Evolutionary conservation across 2,113 vertebrate species (phyloP).

Genomic region (Megaceryle maxima): DNA sequence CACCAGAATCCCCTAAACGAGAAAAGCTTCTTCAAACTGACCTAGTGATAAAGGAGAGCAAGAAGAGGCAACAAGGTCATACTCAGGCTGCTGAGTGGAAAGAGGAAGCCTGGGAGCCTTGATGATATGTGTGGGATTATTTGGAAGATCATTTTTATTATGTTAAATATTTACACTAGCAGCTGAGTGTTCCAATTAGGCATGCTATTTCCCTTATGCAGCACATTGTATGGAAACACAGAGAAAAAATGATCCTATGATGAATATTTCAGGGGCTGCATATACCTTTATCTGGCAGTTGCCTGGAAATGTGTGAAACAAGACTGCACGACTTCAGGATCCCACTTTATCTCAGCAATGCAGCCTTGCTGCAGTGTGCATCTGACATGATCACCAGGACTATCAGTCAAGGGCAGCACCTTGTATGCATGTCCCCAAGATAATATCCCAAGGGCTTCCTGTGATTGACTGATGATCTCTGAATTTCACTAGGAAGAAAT

Average conservation of each 20-base stretch:
- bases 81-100: not conserved
- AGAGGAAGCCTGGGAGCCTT: not conserved
- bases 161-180: not conserved
- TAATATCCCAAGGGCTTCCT: not conserved
- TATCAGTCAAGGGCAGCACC: not conserved
- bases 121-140: not conserved
- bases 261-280: not conserved
- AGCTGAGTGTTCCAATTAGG: not conserved
- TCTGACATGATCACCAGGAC: not conserved
- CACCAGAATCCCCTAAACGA: not conserved
- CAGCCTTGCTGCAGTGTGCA: not conserved
- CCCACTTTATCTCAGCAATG: not conserved
- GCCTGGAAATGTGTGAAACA: not conserved
- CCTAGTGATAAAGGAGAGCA: not conserved
- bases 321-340: not conserved
- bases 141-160: not conserved
- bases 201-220: not conserved
- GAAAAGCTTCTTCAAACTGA: not conserved
- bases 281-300: not conserved
- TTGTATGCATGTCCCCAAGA: not conserved
- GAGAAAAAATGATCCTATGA: not conserved
- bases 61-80: not conserved
- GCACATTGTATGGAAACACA: not conserved
- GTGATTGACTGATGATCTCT: not conserved
- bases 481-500: not conserved